Conservation (phyloP, 2,113 vertebrate species). For the Todiramphus saurophagus region DNA sequence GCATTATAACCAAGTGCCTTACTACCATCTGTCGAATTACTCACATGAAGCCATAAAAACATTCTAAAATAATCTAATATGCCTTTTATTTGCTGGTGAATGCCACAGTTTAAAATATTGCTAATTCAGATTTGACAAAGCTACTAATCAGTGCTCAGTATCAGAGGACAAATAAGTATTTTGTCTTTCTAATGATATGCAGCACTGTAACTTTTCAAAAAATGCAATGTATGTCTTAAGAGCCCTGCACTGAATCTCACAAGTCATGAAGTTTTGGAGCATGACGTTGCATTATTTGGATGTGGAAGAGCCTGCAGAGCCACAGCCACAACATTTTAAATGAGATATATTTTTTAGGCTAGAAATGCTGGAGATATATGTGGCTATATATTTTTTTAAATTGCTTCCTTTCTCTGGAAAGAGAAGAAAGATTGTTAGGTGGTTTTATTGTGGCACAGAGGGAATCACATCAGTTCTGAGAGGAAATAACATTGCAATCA, state of each 20-base stretch:
- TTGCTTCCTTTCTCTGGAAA: conserved; percentile 26
- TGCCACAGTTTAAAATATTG: background rate
- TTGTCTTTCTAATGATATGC: background rate
- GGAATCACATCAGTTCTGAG: background rate
- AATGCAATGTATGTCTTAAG: background rate
- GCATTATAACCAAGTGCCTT: conserved; percentile 11
- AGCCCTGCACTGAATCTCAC: background rate
- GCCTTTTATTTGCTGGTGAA: conserved; percentile 4
- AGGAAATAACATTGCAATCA: conserved; percentile 14
- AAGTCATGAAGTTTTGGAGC: background rate
- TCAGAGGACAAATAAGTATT: background rate
- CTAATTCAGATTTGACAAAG: background rate
- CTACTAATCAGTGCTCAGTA: background rate
- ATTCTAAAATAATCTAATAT: conserved; percentile 18
- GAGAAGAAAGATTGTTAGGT: conserved; percentile 25
- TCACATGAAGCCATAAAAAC: conserved; percentile 32
- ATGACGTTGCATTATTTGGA: background rate
- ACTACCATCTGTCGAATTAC: conserved; percentile 43
- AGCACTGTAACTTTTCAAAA: background rate
- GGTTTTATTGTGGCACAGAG: conserved; percentile 18
- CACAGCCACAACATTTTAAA: background rate
- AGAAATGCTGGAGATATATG: background rate
- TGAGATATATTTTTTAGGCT: background rate
- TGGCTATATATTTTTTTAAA: background rate
- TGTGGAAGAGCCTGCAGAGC: background rate